Percentiles rank a stretch among this genome's conserved stretches.
Conservation (phyloP, 23 tunicate species). For the Ciona savignyi region DNA sequence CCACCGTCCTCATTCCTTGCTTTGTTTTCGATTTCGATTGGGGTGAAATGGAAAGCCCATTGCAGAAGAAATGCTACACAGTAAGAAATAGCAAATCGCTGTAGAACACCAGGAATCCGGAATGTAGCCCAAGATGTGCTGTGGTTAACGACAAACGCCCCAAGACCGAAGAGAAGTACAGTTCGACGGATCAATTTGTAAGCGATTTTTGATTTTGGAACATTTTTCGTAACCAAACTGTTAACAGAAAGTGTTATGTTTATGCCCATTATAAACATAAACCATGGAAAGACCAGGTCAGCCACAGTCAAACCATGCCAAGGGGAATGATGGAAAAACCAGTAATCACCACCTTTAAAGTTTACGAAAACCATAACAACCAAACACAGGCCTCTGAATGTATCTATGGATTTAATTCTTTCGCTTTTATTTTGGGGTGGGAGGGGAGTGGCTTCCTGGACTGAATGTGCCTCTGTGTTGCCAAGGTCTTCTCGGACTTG, state of each 20-base stretch:
- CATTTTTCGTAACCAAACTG: slow-evolving; percentile 39
- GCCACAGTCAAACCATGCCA: slow-evolving; percentile 98
- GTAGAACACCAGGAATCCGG: slow-evolving; percentile 94
- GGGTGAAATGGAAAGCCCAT: slow-evolving; percentile 49
- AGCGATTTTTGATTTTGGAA: slow-evolving; percentile 30
- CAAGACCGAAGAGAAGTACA: slow-evolving; percentile 63
- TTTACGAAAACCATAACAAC: slow-evolving; percentile 97
- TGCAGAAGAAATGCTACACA: slow-evolving; percentile 54
- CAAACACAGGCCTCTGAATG: slow-evolving; percentile 87
- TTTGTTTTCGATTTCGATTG: neutral
- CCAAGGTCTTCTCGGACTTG: too few relatives aligned
- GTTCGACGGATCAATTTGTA: slow-evolving; percentile 66
- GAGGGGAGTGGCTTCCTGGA: slow-evolving; percentile 1
- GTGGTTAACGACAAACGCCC: slow-evolving; percentile 73
- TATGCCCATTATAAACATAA: slow-evolving; percentile 98
- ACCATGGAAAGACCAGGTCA: slow-evolving; percentile 99
- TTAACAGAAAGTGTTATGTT: slow-evolving; percentile 89
- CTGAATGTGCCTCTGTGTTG: too few relatives aligned
- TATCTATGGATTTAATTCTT: slow-evolving; percentile 68
- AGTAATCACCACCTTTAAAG: slow-evolving; percentile 91
- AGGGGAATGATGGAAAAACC: slow-evolving; percentile 93
- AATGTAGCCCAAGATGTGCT: slow-evolving; percentile 56
- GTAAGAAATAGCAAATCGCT: slow-evolving; percentile 86
- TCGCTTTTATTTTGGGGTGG: slow-evolving; percentile 34
- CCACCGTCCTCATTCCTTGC: slow-evolving; percentile 26